Conservation (phyloP, 2,888 invertebrate species). For the Acleris laterana region DNA sequence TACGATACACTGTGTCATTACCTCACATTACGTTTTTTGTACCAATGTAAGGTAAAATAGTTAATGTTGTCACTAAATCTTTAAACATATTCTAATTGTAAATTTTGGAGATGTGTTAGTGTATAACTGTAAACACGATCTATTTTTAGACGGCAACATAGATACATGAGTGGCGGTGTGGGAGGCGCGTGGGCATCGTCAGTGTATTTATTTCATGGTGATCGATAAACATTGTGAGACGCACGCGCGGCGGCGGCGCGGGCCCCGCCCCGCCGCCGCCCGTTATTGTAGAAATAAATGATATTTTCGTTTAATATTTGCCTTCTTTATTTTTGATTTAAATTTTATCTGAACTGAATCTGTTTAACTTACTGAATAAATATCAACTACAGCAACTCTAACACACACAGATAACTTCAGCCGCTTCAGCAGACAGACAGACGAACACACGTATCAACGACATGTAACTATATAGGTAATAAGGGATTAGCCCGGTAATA, state of each 20-base stretch:
- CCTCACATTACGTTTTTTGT: conserved; percentile 76
- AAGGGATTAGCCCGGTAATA: too few species aligned
- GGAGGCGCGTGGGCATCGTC: conserved; percentile 63
- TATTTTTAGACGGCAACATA: conserved; percentile 74
- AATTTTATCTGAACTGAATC: not conserved
- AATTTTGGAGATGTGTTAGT: conserved; percentile 69
- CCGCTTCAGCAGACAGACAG: too few species aligned
- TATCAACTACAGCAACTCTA: too few species aligned
- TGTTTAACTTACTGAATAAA: too few species aligned
- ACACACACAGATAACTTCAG: too few species aligned
- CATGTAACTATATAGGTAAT: too few species aligned
- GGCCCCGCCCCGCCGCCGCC: conserved; percentile 59
- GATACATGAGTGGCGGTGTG: conserved; percentile 70
- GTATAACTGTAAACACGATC: conserved; percentile 65
- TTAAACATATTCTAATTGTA: conserved; percentile 72
- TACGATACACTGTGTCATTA: conserved; percentile 74
- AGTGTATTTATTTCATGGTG: conserved; percentile 76
- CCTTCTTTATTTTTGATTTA: conserved; percentile 56
- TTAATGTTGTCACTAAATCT: conserved; percentile 78
- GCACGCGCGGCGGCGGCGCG: conserved; percentile 68
- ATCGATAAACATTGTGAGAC: conserved; percentile 80
- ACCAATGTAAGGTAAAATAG: conserved; percentile 67
- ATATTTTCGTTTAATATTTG: conserved; percentile 82
- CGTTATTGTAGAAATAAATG: conserved; percentile 83
- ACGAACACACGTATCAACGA: too few species aligned